Percentiles rank a stretch among this genome's conserved stretches.
These are phyloP conservation scores for Anoplius nigerrimus DNA, from an alignment of 2,888 invertebrate genomes.

Conservation along the genomic window DNA sequence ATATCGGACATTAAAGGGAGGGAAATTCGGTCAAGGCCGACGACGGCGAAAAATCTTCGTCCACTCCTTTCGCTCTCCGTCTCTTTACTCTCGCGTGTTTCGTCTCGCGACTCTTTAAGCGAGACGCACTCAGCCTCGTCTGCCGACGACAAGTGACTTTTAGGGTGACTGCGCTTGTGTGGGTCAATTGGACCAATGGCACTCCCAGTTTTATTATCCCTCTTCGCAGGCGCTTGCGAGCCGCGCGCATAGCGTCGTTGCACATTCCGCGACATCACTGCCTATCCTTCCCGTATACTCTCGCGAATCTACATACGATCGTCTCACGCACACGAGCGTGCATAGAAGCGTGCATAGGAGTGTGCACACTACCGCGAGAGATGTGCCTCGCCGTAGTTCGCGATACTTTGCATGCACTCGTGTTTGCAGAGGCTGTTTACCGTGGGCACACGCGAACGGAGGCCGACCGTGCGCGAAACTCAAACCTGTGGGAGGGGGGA, in stretches of 20 bases:
- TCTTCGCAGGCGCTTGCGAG: slow-evolving; percentile 22
- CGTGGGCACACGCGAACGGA: slow-evolving; percentile 23
- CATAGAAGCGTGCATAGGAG: background rate
- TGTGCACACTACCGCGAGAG: slow-evolving; percentile 1
- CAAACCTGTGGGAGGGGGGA: background rate
- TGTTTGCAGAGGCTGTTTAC: too few relatives aligned
- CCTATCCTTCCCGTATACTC: too few relatives aligned
- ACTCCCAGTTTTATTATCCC: slow-evolving; percentile 57
- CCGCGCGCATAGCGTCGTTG: slow-evolving; percentile 22
- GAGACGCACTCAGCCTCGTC: too few relatives aligned
- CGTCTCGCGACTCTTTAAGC: too few relatives aligned
- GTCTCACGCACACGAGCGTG: too few relatives aligned
- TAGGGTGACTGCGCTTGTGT: background rate
- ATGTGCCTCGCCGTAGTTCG: slow-evolving; percentile 28
- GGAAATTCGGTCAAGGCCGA: slow-evolving; percentile 6
- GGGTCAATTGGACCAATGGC: slow-evolving; percentile 62
- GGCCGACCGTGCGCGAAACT: slow-evolving; percentile 25
- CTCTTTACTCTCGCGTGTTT: too few relatives aligned
- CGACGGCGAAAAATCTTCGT: background rate
- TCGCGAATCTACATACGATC: too few relatives aligned
- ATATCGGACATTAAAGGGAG: background rate
- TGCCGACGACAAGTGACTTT: too few relatives aligned
- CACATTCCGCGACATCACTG: slow-evolving; percentile 37
- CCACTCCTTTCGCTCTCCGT: background rate
- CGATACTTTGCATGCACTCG: too few relatives aligned